Evolutionary conservation across 2,888 invertebrate genomes (phyloP).

Genomic region (Empis stercorea): DNA sequence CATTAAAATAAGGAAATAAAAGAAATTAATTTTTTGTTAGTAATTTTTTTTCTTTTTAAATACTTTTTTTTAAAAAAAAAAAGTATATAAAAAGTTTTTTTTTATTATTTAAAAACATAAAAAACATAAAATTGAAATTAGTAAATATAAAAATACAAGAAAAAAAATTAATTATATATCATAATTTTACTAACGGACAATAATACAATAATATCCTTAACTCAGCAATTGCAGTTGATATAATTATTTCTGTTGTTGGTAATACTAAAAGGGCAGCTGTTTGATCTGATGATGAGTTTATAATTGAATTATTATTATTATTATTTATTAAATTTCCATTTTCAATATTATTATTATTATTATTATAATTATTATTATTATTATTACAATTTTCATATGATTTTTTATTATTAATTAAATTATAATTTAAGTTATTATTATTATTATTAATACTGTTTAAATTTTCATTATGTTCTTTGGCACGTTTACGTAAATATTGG

Average conservation of each 20-base stretch:
- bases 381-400: neutral
- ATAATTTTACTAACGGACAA: neutral
- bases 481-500: conserved; percentile 14
- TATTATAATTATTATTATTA: neutral
- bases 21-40: too few species aligned
- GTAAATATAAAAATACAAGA: neutral
- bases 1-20: too few species aligned
- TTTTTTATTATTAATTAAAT: neutral
- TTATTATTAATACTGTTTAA: conserved; percentile 3
- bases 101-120: neutral
- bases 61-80: too few species aligned
- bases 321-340: neutral
- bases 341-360: neutral
- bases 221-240: neutral
- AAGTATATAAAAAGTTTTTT: too few species aligned
- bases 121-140: too few species aligned
- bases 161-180: neutral
- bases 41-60: too few species aligned
- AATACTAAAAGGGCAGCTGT: neutral
- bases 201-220: neutral
- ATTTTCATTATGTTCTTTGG: conserved; percentile 9
- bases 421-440: neutral
- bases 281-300: neutral
- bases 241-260: neutral
- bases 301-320: neutral